phyloP scores from a whole-genome alignment of 2,888 invertebrate species.

The Chesias legatella region DNA sequence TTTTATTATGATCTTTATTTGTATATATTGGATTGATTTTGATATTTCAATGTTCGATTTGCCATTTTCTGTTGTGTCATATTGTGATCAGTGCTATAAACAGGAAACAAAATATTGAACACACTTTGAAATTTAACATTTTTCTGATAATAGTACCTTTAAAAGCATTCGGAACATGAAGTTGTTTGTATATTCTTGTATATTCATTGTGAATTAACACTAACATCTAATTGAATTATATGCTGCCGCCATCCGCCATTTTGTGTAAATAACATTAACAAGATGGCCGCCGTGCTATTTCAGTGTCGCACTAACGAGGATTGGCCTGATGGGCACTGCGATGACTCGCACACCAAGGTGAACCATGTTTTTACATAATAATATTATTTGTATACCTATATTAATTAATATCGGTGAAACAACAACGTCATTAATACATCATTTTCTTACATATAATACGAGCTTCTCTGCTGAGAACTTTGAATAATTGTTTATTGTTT shows the following conservation, averaged over 20 bases:
- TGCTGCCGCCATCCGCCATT: slow-evolving; percentile 47
- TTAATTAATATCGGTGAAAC: background rate
- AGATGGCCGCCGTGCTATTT: slow-evolving; percentile 56
- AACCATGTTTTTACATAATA: slow-evolving; percentile 43
- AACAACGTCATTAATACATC: too few species aligned
- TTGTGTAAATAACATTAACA: slow-evolving; percentile 71
- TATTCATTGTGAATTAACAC: slow-evolving; percentile 19
- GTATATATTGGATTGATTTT: too few species aligned
- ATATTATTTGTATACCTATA: slow-evolving; percentile 8
- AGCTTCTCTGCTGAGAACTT: too few species aligned
- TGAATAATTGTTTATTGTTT: slow-evolving; percentile 5
- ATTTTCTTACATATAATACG: too few species aligned
- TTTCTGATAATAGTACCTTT: too few species aligned
- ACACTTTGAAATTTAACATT: too few species aligned
- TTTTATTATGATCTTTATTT: too few species aligned
- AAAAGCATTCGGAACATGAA: too few species aligned
- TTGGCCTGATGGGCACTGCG: slow-evolving; percentile 69
- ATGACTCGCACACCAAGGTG: slow-evolving; percentile 76
- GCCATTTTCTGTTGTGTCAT: too few species aligned
- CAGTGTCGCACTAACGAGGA: slow-evolving; percentile 71
- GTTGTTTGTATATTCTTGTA: background rate
- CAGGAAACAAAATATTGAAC: too few species aligned
- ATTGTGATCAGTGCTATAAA: too few species aligned
- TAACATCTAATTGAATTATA: slow-evolving; percentile 29
- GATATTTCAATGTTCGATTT: too few species aligned